Evolutionary conservation across 2,113 vertebrate species (phyloP).

Genomic region (Antechinus stuartii): DNA sequence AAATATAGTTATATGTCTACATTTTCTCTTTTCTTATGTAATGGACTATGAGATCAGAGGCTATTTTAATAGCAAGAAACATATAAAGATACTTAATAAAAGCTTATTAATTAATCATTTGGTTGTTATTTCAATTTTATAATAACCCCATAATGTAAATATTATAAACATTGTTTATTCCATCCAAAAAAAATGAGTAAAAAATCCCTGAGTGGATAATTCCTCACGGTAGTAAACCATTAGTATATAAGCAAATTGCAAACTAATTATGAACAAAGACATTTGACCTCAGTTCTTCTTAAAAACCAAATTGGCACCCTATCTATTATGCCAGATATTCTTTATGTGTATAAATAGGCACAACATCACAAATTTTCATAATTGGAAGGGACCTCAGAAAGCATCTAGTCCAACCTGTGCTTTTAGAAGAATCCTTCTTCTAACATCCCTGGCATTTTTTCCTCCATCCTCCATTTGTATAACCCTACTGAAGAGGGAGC

Average conservation of each 20-base stretch:
- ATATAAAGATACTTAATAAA: neutral
- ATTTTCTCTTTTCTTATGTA: neutral
- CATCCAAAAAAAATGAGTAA: neutral
- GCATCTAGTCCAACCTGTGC: neutral
- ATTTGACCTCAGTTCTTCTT: neutral
- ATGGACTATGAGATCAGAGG: neutral
- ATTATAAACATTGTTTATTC: neutral
- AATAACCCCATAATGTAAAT: neutral
- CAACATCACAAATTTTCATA: neutral
- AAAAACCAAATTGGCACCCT: neutral
- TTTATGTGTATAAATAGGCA: neutral
- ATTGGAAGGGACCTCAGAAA: neutral
- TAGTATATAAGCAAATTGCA: neutral
- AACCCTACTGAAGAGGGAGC: neutral
- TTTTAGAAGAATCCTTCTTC: neutral
- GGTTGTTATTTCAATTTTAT: neutral
- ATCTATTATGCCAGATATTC: neutral
- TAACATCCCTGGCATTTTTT: neutral
- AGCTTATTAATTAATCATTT: neutral
- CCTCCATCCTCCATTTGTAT: neutral
- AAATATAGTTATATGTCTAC: neutral
- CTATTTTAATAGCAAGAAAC: neutral
- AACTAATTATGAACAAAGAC: neutral
- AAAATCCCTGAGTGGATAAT: neutral
- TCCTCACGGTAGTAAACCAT: neutral